Evolutionary conservation across 2,113 vertebrate species (phyloP).

Genomic region (Upupa epops): DNA sequence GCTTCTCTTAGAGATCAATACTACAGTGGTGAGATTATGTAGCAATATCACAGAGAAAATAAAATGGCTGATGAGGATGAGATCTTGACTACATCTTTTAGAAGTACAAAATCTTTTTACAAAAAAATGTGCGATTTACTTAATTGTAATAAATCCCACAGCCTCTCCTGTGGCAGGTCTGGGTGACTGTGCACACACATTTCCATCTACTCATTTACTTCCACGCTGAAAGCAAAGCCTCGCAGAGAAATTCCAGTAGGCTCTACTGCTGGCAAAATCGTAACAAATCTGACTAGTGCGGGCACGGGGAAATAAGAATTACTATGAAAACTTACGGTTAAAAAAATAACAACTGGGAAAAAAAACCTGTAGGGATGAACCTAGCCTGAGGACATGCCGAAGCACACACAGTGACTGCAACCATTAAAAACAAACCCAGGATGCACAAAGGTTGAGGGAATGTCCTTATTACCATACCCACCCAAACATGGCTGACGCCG

Average conservation of each 20-base stretch:
- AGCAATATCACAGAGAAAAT: background rate
- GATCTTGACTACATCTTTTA: background rate
- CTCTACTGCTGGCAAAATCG: background rate
- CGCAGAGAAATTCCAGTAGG: background rate
- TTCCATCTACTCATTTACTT: background rate
- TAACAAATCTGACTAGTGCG: background rate
- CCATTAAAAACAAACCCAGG: background rate
- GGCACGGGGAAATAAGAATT: background rate
- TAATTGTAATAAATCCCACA: background rate
- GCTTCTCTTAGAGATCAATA: background rate
- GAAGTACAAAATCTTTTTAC: no score
- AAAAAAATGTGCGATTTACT: background rate
- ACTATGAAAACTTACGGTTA: background rate
- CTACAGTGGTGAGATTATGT: background rate
- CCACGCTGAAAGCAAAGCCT: background rate
- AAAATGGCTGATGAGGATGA: background rate
- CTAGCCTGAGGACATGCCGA: background rate
- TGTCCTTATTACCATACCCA: slow-evolving; percentile 42
- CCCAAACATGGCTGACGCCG: slow-evolving; percentile 68
- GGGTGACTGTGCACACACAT: background rate
- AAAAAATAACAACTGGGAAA: background rate
- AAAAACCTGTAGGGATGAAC: background rate
- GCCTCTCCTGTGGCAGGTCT: background rate
- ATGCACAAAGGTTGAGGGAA: background rate
- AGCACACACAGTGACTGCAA: background rate